Conservation (phyloP, 2,797 vertebrate species). For the Tapirus indicus region DNA sequence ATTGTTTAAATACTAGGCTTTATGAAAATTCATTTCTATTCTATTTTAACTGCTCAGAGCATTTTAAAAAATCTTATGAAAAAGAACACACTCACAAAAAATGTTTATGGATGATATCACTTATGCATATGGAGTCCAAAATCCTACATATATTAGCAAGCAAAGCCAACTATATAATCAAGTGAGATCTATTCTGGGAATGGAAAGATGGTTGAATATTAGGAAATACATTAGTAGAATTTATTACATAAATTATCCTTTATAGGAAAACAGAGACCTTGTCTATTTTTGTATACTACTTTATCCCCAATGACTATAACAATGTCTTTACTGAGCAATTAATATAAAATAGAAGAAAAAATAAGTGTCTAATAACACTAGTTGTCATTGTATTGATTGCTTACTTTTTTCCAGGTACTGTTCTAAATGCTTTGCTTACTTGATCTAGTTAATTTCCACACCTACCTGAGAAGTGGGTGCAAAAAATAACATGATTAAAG, state of each 20-base stretch:
- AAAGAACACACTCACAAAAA: background rate
- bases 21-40: constrained; percentile 41
- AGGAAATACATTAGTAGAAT: background rate
- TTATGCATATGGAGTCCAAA: background rate
- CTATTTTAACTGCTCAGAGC: background rate
- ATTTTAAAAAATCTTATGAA: background rate
- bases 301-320: background rate
- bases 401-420: background rate
- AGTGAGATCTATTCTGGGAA: background rate
- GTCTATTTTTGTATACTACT: background rate
- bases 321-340: no score
- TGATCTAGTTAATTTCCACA: background rate
- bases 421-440: background rate
- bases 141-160: background rate
- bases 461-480: background rate
- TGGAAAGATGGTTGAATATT: background rate
- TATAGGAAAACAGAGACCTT: background rate
- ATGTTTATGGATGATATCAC: background rate
- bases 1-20: constrained; percentile 12
- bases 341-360: no score
- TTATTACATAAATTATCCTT: background rate
- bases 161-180: background rate
- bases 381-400: background rate
- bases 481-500: background rate
- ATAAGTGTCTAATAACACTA: background rate